phyloP scores from a whole-genome alignment of 2,888 invertebrate genomes.

The Alloplasta piceator region DNA sequence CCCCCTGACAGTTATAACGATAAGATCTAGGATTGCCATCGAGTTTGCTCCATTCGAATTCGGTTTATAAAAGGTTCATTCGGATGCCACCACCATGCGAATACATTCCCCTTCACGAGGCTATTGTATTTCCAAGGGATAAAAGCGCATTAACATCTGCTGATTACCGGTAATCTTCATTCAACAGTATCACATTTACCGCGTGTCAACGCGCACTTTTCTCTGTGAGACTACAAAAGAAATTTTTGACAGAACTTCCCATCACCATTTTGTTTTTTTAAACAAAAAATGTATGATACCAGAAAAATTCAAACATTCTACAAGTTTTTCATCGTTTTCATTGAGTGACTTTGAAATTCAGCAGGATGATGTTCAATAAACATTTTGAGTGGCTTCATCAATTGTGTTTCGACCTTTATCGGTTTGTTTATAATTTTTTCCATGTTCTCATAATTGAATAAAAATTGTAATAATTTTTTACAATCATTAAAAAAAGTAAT shows the following conservation, averaged over 20 bases:
- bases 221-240: constrained; percentile 14
- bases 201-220: constrained; percentile 3
- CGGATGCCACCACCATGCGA: constrained; percentile 61
- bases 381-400: too few relatives aligned
- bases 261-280: not conserved
- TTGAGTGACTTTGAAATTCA: too few relatives aligned
- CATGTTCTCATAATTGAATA: too few relatives aligned
- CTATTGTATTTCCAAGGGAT: constrained; percentile 74
- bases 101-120: constrained; percentile 59
- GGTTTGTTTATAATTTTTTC: too few relatives aligned
- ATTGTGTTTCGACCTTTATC: too few relatives aligned
- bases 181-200: constrained; percentile 73
- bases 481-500: too few relatives aligned
- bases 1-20: constrained; percentile 76
- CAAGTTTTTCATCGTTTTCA: too few relatives aligned
- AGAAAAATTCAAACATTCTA: too few relatives aligned
- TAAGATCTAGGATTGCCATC: constrained; percentile 77
- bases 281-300: too few relatives aligned
- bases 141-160: constrained; percentile 79
- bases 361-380: too few relatives aligned
- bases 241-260: constrained; percentile 2
- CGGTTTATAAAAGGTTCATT: constrained; percentile 73
- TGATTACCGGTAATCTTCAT: constrained; percentile 79
- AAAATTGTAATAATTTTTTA: too few relatives aligned
- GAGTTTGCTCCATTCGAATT: constrained; percentile 76